Evolutionary conservation across 2,113 vertebrate genomes (phyloP), one percentile per base, ranked within the genome.

Genomic region (Caracal caracal): DNA sequence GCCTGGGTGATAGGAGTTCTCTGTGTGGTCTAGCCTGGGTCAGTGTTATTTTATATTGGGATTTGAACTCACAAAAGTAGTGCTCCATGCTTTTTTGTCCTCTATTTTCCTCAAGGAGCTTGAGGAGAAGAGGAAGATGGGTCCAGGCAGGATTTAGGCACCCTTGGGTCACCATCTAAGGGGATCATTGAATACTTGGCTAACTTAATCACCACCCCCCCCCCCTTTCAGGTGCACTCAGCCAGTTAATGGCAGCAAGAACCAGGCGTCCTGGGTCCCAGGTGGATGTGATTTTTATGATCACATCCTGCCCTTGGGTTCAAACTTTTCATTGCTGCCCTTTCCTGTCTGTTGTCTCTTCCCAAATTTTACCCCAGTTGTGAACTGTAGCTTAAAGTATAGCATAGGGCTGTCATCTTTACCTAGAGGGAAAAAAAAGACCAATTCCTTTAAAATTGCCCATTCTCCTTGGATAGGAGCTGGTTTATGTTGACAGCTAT

Each of bases 371-470:
- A 92, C 24, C 10, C 43, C 17, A 78, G 8, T 80, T 43, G 20
- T 93, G 90, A 96, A 94, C 68, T 86, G 33, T 68, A 78, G 51
- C 82, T 96, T 53, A 43, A 75, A 83, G 66, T 93, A 37, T 37
- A 94, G 51, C 37, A 43, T 24, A 95, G 28, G 59, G 11, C 87
- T 90, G 81, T 94, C 53, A 68, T 59, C 65, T 93, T 85, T 92
- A 66, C 80, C 86, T 63, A 10, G 83, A 94, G 68, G 9, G 10
- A 37, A 82, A 63, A 65, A 37, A 92, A 65, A 82, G 90, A 97
- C 90, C 92, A 90, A 40, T 87, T 80, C 47, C 65, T 95, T 79
- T 89, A n/a, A 96, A 96, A 91, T 91, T 93, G 90, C 63, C 70
- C 19, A 11, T 95, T 96, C 88, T 85, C 51, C 40, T 71, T 85